Base-by-base conservation (phyloP, 2,888 invertebrate genomes). In the Aleiodes alternator region DNA sequence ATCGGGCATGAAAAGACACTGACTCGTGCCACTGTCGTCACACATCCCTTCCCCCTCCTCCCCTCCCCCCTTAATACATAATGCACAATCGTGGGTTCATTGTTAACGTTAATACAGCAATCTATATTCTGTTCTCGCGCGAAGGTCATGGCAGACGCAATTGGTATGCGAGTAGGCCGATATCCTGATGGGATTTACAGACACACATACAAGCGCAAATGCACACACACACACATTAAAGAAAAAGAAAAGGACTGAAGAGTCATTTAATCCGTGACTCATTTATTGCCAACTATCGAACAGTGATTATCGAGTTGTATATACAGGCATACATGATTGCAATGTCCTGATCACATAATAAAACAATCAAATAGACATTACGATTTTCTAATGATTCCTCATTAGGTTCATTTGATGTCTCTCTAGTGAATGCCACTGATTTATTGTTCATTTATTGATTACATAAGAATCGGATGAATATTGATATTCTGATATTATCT, bases 101-200 rank as follows among this genome's bases (percentile, higher is more conserved):
- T 76, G 72, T 69, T 76, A 59, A 69, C 23, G 57, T 72, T 72
- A 76, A 68, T 76, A 51, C 51, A 68, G 59, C 76, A 69, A 76
- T 76, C 71, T 72, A 59, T 75, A 75, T 75, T 75, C 75, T 31
- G 29, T 59, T 68, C 72, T 72, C 68, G 72, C 51, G 75, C 68
- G 57, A 75, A 72, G 72, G 75, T 72, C 75, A 57, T 38, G 68
- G 68, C 16, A 51, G 38, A 75, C 68, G 38, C 66, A 72, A 72
- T 75, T 75, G 75, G 71, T 75, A 75, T 75, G 57, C 72, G 68
- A 34, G 38, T n/a, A 56, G 31, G 48, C 12, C 75, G 68, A 75
- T 75, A 75, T 75, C 75, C 75, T 75, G 66, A 75, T 71, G 74
- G 59, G 61, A 43, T 43, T 11, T 9, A 43, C 51, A 53, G 55